Evolutionary conservation across 2,888 invertebrate species (phyloP), one percentile per base, ranked within the genome.

Genomic region (Saturnia japonica): DNA sequence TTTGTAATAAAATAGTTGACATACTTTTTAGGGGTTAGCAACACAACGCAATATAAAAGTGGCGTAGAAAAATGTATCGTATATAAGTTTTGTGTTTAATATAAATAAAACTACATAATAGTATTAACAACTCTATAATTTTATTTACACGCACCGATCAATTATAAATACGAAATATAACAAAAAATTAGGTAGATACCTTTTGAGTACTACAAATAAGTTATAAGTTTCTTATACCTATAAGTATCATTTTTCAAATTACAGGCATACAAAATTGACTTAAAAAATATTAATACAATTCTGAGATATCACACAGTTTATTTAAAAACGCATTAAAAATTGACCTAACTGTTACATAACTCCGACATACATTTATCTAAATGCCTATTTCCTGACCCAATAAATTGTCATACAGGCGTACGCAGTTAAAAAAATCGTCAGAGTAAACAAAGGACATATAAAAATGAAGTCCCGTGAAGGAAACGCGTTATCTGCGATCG

Each of bases 341-440:
- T 60, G 16, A 60, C 6, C 22, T 54, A 1, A 22, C 54, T 51
- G 11, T 22, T 22, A 8, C 16, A 60, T 60, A 28, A 45, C 47
- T 68, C 25, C 45, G 40, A 40, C 22, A 60, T 45, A 34, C 62
- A 67, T 40, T 68, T 71, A 68, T 67, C 71, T 60, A 54, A 68
- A 25, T 76, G 73, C 71, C 72, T 74, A 76, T 73, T 79, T 79
- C 74, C 78, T 77, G 74, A 79, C 79, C 70, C 66, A 69, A 73
- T 77, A 74, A 80, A 77, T 79, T 76, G 70, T 25, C 70, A 74
- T 73, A 75, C 72, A 75, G 40, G 42, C 78, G 76, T 76, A 70
- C 72, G 76, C 76, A 77, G 82, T 85, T 85, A 81, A 86, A 83
- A n/a, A 82, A 83, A 83, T 80, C 82, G 87, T 87, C 85, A 79